phyloP scores from a whole-genome alignment of 2,113 vertebrate genomes.

The Panthera uncia region DNA sequence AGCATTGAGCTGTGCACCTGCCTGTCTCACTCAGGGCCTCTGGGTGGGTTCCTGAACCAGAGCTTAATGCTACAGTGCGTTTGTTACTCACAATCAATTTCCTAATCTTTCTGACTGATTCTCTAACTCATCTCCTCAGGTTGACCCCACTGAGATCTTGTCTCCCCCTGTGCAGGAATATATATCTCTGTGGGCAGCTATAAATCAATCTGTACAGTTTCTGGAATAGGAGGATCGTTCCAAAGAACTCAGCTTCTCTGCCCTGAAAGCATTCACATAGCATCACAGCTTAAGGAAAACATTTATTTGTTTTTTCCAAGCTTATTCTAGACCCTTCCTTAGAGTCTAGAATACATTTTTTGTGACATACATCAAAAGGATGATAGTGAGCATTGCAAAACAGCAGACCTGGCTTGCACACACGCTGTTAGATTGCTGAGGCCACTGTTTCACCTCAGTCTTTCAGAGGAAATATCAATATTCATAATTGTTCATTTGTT shows the following conservation, averaged over 20 bases:
- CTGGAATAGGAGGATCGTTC: neutral
- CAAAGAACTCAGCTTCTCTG: neutral
- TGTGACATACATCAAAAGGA: neutral
- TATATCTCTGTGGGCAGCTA: neutral
- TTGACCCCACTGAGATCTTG: neutral
- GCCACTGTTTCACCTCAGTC: too few relatives aligned
- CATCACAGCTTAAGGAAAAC: neutral
- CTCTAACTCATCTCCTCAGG: neutral
- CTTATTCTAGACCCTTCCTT: neutral
- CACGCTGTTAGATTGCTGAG: neutral
- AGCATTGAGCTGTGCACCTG: neutral
- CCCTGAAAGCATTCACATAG: neutral
- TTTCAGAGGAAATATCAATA: neutral
- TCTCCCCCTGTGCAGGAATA: neutral
- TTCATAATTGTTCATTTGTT: neutral
- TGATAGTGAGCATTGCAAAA: neutral
- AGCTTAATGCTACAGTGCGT: neutral
- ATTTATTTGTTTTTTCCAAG: neutral
- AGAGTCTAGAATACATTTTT: neutral
- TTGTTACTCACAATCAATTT: neutral
- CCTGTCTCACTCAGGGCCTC: too few relatives aligned
- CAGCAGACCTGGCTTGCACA: neutral
- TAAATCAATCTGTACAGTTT: neutral
- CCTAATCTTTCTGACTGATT: neutral
- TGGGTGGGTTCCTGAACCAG: neutral